Evolutionary conservation across 2,113 vertebrate genomes (phyloP).

Genomic region (Acanthisitta chloris): DNA sequence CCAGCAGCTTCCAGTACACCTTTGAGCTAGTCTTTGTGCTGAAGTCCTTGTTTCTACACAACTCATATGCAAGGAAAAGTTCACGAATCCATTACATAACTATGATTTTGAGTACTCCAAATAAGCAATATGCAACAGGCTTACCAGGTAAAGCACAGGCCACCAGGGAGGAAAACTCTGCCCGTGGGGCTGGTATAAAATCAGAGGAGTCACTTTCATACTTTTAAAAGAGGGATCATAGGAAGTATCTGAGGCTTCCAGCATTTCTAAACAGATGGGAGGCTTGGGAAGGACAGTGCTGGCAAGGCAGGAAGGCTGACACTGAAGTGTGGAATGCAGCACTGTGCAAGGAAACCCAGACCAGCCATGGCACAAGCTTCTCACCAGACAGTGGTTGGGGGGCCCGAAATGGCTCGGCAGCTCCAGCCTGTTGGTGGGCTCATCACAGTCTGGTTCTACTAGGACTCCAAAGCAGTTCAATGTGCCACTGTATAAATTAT

Average conservation of each 20-base stretch:
- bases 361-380: not conserved
- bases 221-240: not conserved
- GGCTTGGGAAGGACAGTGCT: not conserved
- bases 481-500: accelerated
- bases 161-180: not conserved
- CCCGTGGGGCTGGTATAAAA: not conserved
- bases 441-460: not conserved
- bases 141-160: not conserved
- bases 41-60: not conserved
- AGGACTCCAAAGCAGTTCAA: not conserved
- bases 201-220: not conserved
- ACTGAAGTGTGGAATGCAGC: not conserved
- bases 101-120: not conserved
- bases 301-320: not conserved
- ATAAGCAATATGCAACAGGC: not conserved
- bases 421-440: accelerated
- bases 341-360: not conserved
- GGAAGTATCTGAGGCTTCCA: not conserved
- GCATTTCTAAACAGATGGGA: not conserved
- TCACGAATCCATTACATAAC: not conserved
- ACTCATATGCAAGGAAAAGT: not conserved
- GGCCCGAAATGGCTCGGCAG: not conserved
- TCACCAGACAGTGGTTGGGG: not conserved
- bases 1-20: not conserved
- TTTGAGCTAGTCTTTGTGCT: not conserved